Percentiles rank a stretch among this genome's conserved stretches.
Evolutionary conservation across 2,113 vertebrate species (phyloP).

Genomic region (Gobius niger): DNA sequence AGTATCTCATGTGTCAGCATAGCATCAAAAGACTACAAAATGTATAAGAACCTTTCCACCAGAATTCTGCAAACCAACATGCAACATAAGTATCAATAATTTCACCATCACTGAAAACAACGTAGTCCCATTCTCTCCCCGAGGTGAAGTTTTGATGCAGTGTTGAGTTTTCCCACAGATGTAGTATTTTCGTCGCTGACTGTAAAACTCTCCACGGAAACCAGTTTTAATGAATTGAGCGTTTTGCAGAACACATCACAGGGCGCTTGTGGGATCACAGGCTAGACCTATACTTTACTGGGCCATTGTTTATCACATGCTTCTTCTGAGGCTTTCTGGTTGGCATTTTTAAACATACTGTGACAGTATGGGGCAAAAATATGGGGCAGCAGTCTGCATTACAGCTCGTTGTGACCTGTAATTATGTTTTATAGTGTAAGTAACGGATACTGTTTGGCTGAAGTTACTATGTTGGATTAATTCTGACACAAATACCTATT

Average conservation of each 20-base stretch:
- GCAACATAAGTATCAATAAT: too few species aligned
- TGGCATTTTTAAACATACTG: slow-evolving; percentile 6
- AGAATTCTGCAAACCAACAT: too few species aligned
- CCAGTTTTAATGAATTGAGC: slow-evolving; percentile 7
- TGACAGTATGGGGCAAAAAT: neutral
- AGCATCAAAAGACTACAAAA: too few species aligned
- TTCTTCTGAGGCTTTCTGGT: neutral
- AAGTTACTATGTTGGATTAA: too few species aligned
- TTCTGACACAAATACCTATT: too few species aligned
- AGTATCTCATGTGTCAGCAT: too few species aligned
- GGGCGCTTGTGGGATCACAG: slow-evolving; percentile 6
- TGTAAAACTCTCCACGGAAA: slow-evolving; percentile 28
- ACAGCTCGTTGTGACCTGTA: neutral
- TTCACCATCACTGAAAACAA: too few species aligned
- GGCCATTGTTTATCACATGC: slow-evolving; percentile 7
- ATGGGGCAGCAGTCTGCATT: neutral
- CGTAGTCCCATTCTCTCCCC: neutral
- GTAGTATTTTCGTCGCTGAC: slow-evolving; percentile 15
- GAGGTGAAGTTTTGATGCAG: slow-evolving; percentile 27
- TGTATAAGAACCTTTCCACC: too few species aligned
- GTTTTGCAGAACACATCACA: neutral
- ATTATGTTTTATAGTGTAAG: neutral
- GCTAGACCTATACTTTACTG: slow-evolving; percentile 5
- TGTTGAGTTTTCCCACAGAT: slow-evolving; percentile 11
- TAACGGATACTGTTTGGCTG: neutral